Evolutionary conservation across 1,140 invertebrate genomes (phyloP).

Genomic region (Antheraea pernyi): DNA sequence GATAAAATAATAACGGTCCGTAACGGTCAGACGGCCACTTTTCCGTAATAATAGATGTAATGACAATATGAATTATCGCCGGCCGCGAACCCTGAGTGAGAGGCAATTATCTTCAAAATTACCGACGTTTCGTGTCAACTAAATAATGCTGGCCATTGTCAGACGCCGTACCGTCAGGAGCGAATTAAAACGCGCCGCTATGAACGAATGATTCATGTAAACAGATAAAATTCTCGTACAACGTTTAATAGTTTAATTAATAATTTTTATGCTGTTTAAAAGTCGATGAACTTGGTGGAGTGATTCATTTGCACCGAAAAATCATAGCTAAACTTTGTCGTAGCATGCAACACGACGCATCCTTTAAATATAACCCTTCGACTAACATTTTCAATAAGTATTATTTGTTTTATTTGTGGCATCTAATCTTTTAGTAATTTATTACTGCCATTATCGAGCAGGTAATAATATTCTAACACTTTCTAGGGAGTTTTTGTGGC

Average conservation of each 20-base stretch:
- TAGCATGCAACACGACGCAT: neutral
- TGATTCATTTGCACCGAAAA: neutral
- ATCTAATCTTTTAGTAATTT: no score
- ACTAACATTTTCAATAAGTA: no score
- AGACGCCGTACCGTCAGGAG: neutral
- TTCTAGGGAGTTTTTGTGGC: no score
- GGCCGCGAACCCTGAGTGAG: conserved; percentile 17
- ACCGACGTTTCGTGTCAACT: conserved; percentile 16
- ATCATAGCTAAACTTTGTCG: neutral
- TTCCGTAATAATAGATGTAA: conserved; percentile 22
- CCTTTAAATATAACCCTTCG: neutral
- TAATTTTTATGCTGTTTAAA: conserved; percentile 5
- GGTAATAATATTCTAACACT: no score
- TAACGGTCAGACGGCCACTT: conserved; percentile 17
- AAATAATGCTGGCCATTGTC: conserved; percentile 4
- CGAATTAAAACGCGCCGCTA: neutral
- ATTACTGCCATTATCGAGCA: no score
- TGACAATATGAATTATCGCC: conserved; percentile 20
- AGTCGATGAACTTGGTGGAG: conserved; percentile 10
- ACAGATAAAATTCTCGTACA: conserved; percentile 7
- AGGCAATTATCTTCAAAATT: conserved; percentile 20
- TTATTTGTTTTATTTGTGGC: no score
- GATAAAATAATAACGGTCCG: conserved; percentile 10
- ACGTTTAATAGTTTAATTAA: conserved; percentile 11
- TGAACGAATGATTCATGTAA: neutral